phyloP scores from a whole-genome alignment of 2,888 invertebrate species.

The Apodemia hepburni region DNA sequence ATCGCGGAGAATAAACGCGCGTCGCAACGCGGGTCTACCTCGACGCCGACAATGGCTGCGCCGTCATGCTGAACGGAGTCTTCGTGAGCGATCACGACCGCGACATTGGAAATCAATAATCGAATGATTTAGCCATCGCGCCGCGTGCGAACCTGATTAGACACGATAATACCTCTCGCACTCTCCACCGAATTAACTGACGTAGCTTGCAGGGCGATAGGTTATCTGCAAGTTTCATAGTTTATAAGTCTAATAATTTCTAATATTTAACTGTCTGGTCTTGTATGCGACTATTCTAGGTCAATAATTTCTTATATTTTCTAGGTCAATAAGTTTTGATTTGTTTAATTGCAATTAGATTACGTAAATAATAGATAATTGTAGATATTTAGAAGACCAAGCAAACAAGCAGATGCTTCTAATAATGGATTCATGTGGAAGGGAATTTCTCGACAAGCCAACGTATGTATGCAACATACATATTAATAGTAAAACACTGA shows the following conservation, averaged over 20 bases:
- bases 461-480: no score
- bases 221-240: conserved; percentile 58
- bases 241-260: conserved; percentile 62
- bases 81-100: conserved; percentile 75
- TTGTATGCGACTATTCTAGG: background rate
- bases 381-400: no score
- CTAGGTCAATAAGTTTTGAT: no score
- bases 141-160: conserved; percentile 80
- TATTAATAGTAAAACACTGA: no score
- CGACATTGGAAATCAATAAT: conserved; percentile 80
- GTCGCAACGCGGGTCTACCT: conserved; percentile 48
- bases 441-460: no score
- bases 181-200: conserved; percentile 50
- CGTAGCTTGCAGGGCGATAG: conserved; percentile 53
- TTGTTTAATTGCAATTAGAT: no score
- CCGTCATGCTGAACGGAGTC: conserved; percentile 70
- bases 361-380: no score
- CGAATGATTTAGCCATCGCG: conserved; percentile 78
- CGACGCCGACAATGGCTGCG: conserved; percentile 66
- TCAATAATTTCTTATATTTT: no score
- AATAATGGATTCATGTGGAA: no score
- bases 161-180: conserved; percentile 70
- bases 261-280: conserved; percentile 49
- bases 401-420: no score
- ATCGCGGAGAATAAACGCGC: conserved; percentile 67